A percentile compares a stretch with the other conserved stretches of the same genome.
These are phyloP conservation scores for Physella acuta DNA, from an alignment of 1,140 invertebrate genomes.

Conservation along the genomic window DNA sequence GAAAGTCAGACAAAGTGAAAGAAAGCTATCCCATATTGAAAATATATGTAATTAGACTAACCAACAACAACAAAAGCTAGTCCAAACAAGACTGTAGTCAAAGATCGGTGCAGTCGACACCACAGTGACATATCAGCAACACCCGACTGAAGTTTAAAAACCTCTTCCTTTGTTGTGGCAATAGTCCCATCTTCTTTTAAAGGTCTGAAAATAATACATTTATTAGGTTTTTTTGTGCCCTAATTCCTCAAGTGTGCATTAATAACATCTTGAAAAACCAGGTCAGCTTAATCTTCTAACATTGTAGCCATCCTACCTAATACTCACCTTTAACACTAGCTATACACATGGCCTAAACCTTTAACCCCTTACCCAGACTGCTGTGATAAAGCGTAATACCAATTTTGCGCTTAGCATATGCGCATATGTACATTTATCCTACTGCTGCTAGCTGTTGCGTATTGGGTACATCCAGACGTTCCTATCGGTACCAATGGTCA, in stretches of 20 bases:
- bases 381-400: too few relatives aligned
- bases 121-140: constrained; percentile 30
- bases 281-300: neutral
- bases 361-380: neutral
- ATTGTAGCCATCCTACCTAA: neutral
- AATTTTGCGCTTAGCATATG: too few relatives aligned
- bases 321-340: neutral
- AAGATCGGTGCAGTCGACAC: constrained; percentile 34
- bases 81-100: constrained; percentile 27
- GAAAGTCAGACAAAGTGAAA: neutral
- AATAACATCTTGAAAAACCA: neutral
- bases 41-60: constrained; percentile 1
- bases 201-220: constrained; percentile 21
- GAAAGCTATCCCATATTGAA: neutral
- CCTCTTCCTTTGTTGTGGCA: constrained; percentile 1
- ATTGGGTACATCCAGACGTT: too few relatives aligned
- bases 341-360: neutral
- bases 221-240: neutral
- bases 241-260: neutral
- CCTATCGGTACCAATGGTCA: too few relatives aligned
- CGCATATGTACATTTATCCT: too few relatives aligned
- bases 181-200: constrained; percentile 18
- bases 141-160: constrained; percentile 26
- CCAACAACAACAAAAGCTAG: constrained; percentile 25
- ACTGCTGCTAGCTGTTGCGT: too few relatives aligned